Percentiles rank a stretch among this genome's conserved stretches.
phyloP scores from a whole-genome alignment of 1,140 invertebrate genomes.

The Melitaea cinxia region DNA sequence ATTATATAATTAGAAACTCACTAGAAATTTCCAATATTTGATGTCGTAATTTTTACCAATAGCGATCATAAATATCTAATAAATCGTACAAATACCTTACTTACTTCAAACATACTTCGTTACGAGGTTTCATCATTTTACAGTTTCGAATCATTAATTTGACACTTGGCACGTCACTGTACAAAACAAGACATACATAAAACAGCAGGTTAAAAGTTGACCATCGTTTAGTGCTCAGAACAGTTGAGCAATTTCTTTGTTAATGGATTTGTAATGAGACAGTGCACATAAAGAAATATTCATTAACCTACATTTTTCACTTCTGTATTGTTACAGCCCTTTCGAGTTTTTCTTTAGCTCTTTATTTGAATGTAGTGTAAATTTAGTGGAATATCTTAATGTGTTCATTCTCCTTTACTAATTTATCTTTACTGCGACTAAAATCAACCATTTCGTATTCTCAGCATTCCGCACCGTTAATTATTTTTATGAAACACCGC shows the following conservation, averaged over 20 bases:
- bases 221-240: conserved; percentile 51
- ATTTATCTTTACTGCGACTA: conserved; percentile 28
- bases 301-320: conserved; percentile 42
- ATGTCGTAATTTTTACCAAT: too few relatives aligned
- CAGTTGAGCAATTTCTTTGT: conserved; percentile 59
- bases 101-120: conserved; percentile 8
- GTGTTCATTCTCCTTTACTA: conserved; percentile 11
- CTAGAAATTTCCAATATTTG: too few relatives aligned
- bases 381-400: background rate
- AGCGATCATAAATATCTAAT: background rate
- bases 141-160: conserved; percentile 75
- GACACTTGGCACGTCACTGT: conserved; percentile 64
- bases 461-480: conserved; percentile 44
- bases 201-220: conserved; percentile 67
- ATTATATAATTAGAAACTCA: too few relatives aligned
- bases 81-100: background rate
- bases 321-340: conserved; percentile 19
- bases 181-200: conserved; percentile 61
- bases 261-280: conserved; percentile 68
- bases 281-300: conserved; percentile 39
- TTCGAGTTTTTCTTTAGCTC: background rate
- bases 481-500: conserved; percentile 54
- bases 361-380: background rate
- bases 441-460: conserved; percentile 36
- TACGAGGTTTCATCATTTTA: conserved; percentile 57